Percentiles rank a stretch among this genome's conserved stretches.
These are phyloP conservation scores for Pogonognathellus flavescens DNA, from an alignment of 1,140 invertebrate genomes.

Conservation along the genomic window DNA sequence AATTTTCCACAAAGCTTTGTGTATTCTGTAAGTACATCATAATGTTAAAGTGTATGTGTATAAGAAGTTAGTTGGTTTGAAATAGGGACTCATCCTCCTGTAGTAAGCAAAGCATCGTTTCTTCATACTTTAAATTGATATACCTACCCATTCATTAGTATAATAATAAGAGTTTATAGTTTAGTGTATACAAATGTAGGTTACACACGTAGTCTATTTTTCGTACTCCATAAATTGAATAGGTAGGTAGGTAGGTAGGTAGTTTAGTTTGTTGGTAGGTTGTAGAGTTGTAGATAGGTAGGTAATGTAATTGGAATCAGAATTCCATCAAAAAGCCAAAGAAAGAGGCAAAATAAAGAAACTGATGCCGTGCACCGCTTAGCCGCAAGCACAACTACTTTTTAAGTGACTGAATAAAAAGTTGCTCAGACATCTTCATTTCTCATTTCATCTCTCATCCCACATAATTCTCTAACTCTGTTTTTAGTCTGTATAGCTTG, in stretches of 20 bases:
- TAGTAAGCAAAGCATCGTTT: too few relatives aligned
- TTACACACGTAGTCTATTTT: too few relatives aligned
- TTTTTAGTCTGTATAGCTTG: neutral
- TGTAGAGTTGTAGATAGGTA: neutral
- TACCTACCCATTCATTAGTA: too few relatives aligned
- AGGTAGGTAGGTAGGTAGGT: neutral
- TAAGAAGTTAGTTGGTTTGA: too few relatives aligned
- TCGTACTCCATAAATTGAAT: neutral
- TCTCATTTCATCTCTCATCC: slow-evolving; percentile 25
- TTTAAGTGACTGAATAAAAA: slow-evolving; percentile 41
- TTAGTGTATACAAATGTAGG: too few relatives aligned
- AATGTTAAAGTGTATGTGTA: too few relatives aligned
- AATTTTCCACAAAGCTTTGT: too few relatives aligned
- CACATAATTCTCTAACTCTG: neutral
- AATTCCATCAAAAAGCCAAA: slow-evolving; percentile 14
- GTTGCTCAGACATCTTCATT: slow-evolving; percentile 25
- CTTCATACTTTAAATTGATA: too few relatives aligned
- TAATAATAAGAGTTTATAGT: too few relatives aligned
- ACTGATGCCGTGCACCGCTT: neutral
- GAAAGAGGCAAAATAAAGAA: neutral
- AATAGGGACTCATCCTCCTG: too few relatives aligned
- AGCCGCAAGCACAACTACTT: slow-evolving; percentile 14
- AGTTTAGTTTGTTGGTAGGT: neutral
- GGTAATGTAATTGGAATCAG: slow-evolving; percentile 45
- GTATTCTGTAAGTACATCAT: too few relatives aligned